Evolutionary conservation across 1,140 invertebrate genomes (phyloP).

Genomic region (Psix sp.): DNA sequence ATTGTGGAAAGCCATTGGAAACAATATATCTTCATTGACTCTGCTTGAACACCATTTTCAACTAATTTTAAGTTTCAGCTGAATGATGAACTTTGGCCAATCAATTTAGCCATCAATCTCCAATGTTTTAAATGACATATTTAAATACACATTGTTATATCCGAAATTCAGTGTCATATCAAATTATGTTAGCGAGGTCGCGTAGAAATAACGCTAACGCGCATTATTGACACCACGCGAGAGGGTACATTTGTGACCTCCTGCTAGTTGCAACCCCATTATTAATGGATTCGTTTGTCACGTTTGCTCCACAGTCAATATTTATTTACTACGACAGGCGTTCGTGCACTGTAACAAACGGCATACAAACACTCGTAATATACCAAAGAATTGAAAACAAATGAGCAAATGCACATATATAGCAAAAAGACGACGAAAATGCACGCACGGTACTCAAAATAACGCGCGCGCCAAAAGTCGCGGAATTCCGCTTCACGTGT

Average conservation of each 20-base stretch:
- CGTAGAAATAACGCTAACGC: conserved; percentile 33
- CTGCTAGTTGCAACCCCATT: conserved; percentile 63
- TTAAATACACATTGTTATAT: too few relatives aligned
- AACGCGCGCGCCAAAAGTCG: conserved; percentile 46
- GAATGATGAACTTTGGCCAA: too few relatives aligned
- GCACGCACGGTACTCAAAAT: conserved; percentile 51
- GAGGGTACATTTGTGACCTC: conserved; percentile 37
- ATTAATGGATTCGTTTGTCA: conserved; percentile 73
- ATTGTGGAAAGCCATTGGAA: too few relatives aligned
- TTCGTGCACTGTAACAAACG: conserved; percentile 58
- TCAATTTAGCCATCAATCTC: too few relatives aligned
- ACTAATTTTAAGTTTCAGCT: too few relatives aligned
- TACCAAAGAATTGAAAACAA: conserved; percentile 60
- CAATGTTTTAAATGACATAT: too few relatives aligned
- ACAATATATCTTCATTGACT: too few relatives aligned
- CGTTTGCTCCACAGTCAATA: conserved; percentile 67
- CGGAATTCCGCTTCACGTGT: conserved; percentile 58
- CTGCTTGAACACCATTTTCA: too few relatives aligned
- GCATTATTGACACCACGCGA: conserved; percentile 45
- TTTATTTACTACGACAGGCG: conserved; percentile 66
- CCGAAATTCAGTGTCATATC: conserved; percentile 49
- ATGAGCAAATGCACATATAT: conserved; percentile 59
- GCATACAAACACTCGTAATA: neutral
- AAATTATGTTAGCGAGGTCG: conserved; percentile 49
- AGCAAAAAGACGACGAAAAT: conserved; percentile 68